Percentiles rank a stretch among this genome's conserved stretches.
Conservation (phyloP, 2,888 invertebrate species). For the Synanthedon andrenaeformis region DNA sequence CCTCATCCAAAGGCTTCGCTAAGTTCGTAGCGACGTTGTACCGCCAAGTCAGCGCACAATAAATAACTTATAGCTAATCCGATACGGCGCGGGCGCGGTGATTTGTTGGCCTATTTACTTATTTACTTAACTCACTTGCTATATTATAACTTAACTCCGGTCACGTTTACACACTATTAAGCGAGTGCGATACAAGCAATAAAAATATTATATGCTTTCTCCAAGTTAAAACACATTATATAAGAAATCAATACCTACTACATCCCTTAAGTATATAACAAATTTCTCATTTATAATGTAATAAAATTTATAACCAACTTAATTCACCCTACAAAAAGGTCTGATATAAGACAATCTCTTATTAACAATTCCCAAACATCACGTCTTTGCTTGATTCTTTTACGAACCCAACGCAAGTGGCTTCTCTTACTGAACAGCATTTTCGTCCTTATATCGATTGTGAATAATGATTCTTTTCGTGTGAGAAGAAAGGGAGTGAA, state of each 20-base stretch:
- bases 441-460: slow-evolving; percentile 14
- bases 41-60: slow-evolving; percentile 41
- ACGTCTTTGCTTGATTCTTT: slow-evolving; percentile 45
- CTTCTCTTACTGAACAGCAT: slow-evolving; percentile 8
- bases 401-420: slow-evolving; percentile 30
- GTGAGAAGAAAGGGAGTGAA: slow-evolving; percentile 23
- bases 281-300: slow-evolving; percentile 59
- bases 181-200: background rate
- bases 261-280: slow-evolving; percentile 23
- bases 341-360: slow-evolving; percentile 39
- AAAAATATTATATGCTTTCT: background rate
- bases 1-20: background rate
- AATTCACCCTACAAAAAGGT: slow-evolving; percentile 26
- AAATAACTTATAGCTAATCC: slow-evolving; percentile 63
- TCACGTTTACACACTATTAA: slow-evolving; percentile 9
- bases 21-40: slow-evolving; percentile 19
- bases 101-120: slow-evolving; percentile 61
- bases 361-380: slow-evolving; percentile 59
- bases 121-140: slow-evolving; percentile 32
- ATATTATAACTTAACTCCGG: slow-evolving; percentile 3
- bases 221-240: too few relatives aligned
- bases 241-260: too few relatives aligned
- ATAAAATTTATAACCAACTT: slow-evolving; percentile 59
- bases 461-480: slow-evolving; percentile 24
- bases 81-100: slow-evolving; percentile 37